Base-by-base conservation (phyloP, 2,113 vertebrate species). In the Vireo altiloquus region DNA sequence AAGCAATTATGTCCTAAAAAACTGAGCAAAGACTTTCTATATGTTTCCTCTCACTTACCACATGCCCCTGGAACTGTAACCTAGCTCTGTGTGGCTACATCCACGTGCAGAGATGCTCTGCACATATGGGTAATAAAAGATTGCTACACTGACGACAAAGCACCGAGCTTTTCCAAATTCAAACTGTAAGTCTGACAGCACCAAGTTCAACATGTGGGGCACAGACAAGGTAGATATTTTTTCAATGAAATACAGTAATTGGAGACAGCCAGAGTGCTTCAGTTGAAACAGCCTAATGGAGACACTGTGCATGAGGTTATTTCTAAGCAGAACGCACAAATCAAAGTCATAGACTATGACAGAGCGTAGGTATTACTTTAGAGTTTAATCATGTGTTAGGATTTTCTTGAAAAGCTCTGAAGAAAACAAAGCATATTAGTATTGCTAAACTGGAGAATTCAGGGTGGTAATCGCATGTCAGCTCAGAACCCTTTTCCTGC, bases 1-100 rank as follows among this genome's bases (percentile, higher is more conserved):
- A 95, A 84, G 77, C 21, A 78, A 57, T 75, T 82, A 68, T 0
- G 16, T 87, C 75, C 56, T 84, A 96, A 30, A 78, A 78, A 95
- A 84, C 60, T 25, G 79, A 87, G 74, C 44, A 87, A 91, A 82
- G 39, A 31, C 52, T 85, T 76, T 82, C 54, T 87, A 0, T 78
- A n/a, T 44, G 50, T 75, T 89, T 91, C 81, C 93, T 92, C 92
- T 78, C 81, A 89, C 87, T 93, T 76, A 84, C n/a, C 84, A 94
- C 52, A 47, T 44, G 70, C n/a, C 74, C 74, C 53, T 71, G 69
- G 71, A 89, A 81, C 21, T 39, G 30, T 56, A 91, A 78, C 39
- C 60, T 10, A 33, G 16, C 39, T 84, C 59, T 85, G 30, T 52
- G 47, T 25, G 54, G 68, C 42, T 80, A 56, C 59, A 88, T 25